A percentile compares a stretch with the other conserved stretches of the same genome.
These are phyloP conservation scores for Glaucomys volans DNA, from an alignment of 2,113 vertebrate genomes.

Conservation along the genomic window DNA sequence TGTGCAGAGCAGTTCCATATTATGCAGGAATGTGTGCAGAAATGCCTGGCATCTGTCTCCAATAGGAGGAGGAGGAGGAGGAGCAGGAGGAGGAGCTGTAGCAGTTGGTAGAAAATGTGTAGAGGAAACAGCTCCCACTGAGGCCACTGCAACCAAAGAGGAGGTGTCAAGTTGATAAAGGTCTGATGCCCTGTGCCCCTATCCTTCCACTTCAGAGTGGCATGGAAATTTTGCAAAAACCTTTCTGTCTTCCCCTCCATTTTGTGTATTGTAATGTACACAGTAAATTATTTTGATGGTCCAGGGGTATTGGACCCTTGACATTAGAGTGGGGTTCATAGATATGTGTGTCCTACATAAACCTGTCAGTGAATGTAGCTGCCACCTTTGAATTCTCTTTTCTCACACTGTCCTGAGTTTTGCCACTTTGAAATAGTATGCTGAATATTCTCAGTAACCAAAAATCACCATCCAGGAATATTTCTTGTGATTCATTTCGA, in stretches of 20 bases:
- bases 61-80: constrained; percentile 91
- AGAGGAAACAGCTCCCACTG: constrained; percentile 63
- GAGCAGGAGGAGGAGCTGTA: constrained; percentile 78
- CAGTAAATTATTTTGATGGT: constrained; percentile 83
- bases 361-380: constrained; percentile 23
- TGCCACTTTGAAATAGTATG: constrained; percentile 53
- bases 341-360: constrained; percentile 34
- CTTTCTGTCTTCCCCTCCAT: constrained; percentile 67
- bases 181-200: constrained; percentile 72
- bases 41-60: constrained; percentile 95
- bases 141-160: constrained; percentile 72
- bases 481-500: not conserved
- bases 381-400: constrained; percentile 47
- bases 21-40: constrained; percentile 99
- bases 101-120: too few species aligned
- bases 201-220: constrained; percentile 62
- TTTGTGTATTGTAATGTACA: constrained; percentile 75
- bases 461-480: not conserved
- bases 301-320: constrained; percentile 65
- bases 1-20: constrained; percentile 94
- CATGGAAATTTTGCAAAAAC: constrained; percentile 73
- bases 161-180: constrained; percentile 85
- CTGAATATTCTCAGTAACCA: constrained; percentile 37
- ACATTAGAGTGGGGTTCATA: not conserved
- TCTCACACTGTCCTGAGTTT: constrained; percentile 50